Evolutionary conservation across 2,888 invertebrate genomes (phyloP), one percentile per base, ranked within the genome.

Genomic region (Arctia plantaginis): DNA sequence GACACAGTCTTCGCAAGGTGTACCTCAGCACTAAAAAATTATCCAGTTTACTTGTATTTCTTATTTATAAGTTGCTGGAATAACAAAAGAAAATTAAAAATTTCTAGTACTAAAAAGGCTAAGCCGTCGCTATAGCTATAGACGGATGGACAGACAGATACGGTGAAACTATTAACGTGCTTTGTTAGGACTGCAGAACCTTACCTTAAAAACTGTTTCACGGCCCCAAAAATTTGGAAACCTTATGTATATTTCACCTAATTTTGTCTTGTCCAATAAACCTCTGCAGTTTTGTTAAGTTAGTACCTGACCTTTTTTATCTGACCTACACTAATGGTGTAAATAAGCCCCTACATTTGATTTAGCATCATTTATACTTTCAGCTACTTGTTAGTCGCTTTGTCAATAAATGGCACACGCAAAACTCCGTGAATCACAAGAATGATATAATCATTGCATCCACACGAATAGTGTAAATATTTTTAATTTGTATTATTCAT

Each of bases 401-500:
- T 39, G 62, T 30, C 33, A 39, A 66, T 39, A 66, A 66, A 66
- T 55, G 2, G 13, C 64, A 69, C 64, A 51, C 66, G 41, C 69
- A 66, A 55, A 69, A 41, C 30, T 55, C 55, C 30, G 51, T 72
- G 64, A 71, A 66, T 73, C 73, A 76, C 67, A 23, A 44, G 13
- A 20, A 44, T 75, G 73, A 71, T 72, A 72, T 75, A 73, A 72
- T 75, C 67, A 71, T 59, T 64, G 44, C 55, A 68, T 41, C 33
- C 51, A 66, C 72, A 64, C 67, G 72, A 76, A 30, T 75, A 72
- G 74, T 74, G 74, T 76, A 76, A 80, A 80, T 76, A 77, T 76
- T 73, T 79, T 77, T 76, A 77, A 76, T 77, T 62, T 55, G 73
- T 75, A 73, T 74, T 77, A 77, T 80, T 76, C 66, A 76, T 72